Base-by-base conservation (phyloP, 1,140 invertebrate species). In the Brachionus angularis region DNA sequence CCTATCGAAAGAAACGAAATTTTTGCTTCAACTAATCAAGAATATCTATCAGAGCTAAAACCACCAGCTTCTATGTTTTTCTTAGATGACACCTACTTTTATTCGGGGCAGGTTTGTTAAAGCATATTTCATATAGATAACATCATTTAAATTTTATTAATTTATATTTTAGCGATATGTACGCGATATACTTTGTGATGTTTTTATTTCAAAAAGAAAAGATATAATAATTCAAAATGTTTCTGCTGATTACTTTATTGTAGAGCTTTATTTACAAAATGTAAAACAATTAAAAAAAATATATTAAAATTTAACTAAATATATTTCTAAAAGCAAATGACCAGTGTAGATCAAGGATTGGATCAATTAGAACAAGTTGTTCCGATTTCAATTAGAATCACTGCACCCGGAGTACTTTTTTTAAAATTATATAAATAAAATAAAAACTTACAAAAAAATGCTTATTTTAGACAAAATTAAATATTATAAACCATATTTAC, bases 171-270 rank as follows among this genome's bases (percentile, higher is more conserved):
- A 67, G 62, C 21, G 62, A 47, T 46, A 47, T 29, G 62, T 47
- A 47, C 42, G 62, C 21, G 62, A 50, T 46, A 67, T 67, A 12
- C 23, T 67, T 23, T 67, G 62, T 34, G 62, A 67, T 49, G 62
- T 67, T 34, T 67, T 47, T 14, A 23, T 67, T 18, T 47, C 42
- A 31, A 67, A 34, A 47, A 46, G 62, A 67, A 67, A 39, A 21
- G 62, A 67, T 50, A 47, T 47, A 21, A 27, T 18, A 39, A 16
- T 58, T 25, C 12, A 16, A 42, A 58, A 58, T 21, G 23, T 42
- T 18, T 39, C 53, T 12, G 33, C 18, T 23, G 25, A 1, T 42
- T 34, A 31, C 36, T 18, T 58, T 3, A 12, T 58, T 23, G 33
- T 58, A 3, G 53, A 58, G 39, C 39, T 42, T 10, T 58, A 23